Evolutionary conservation across 2,797 vertebrate genomes (phyloP).

Genomic region (Carduelis carduelis): DNA sequence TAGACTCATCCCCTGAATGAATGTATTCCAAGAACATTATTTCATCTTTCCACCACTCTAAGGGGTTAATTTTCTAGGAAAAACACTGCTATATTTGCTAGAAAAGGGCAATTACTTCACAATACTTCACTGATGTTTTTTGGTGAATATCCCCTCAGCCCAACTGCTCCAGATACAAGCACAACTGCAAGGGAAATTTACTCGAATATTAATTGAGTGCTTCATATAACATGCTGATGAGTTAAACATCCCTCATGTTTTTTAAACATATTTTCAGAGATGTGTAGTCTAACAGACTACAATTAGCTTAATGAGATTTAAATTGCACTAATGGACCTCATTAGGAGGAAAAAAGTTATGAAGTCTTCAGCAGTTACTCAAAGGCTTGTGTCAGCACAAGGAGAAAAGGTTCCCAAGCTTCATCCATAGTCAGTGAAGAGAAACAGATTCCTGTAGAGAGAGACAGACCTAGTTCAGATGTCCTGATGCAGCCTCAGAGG

Average conservation of each 20-base stretch:
- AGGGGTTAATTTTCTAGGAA: neutral
- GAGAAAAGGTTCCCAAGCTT: neutral
- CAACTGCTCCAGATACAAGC: neutral
- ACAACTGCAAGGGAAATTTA: constrained; percentile 12
- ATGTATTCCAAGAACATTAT: neutral
- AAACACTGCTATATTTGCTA: neutral
- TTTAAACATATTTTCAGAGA: constrained; percentile 38
- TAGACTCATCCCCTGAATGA: neutral
- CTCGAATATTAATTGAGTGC: neutral
- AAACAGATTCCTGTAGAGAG: neutral
- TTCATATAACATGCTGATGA: neutral
- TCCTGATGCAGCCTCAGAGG: neutral
- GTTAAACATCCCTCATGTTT: constrained; percentile 26
- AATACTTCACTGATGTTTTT: neutral
- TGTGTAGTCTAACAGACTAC: neutral
- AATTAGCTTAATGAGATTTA: constrained; percentile 61
- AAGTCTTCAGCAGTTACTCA: constrained; percentile 1
- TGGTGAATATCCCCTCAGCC: neutral
- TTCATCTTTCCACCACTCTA: neutral
- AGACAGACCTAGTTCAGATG: neutral
- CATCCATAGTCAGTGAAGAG: neutral
- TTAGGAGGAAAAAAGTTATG: constrained; percentile 21
- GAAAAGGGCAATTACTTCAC: neutral
- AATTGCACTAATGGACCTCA: constrained; percentile 53
- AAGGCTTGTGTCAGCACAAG: neutral